Conservation (phyloP, 2,113 vertebrate species). For the Tragelaphus strepsiceros region DNA sequence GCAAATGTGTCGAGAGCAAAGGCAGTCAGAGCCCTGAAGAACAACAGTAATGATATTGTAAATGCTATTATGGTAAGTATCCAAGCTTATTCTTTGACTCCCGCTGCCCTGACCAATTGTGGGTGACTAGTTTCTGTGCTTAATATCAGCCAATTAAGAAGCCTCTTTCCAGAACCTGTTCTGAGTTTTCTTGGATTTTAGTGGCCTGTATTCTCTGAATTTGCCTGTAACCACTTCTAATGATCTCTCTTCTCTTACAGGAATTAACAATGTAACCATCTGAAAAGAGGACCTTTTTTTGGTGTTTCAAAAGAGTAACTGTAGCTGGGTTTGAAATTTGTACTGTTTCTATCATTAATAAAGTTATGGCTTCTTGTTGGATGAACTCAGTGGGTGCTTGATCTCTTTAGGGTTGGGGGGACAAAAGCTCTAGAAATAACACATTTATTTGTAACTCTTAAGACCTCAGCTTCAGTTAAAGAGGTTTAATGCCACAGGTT, state of each 20-base stretch:
- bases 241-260: conserved; percentile 76
- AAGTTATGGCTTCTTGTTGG: conserved; percentile 94
- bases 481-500: neutral
- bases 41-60: conserved; percentile 99
- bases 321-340: conserved; percentile 91
- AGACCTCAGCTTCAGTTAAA: neutral
- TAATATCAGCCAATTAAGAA: neutral
- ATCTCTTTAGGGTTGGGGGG: neutral
- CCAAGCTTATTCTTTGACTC: neutral
- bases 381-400: conserved; percentile 67
- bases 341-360: conserved; percentile 99
- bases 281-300: conserved; percentile 74
- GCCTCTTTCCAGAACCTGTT: neutral
- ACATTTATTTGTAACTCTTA: neutral
- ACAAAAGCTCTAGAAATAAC: neutral
- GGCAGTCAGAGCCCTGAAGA: conserved; percentile 98
- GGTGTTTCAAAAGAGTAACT: conserved; percentile 82
- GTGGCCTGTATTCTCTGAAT: neutral
- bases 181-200: neutral
- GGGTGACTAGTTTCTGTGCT: neutral
- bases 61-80: conserved; percentile 98
- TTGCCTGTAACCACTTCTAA: neutral
- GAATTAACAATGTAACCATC: conserved; percentile 96
- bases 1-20: conserved; percentile 98
- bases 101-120: neutral